These are phyloP conservation scores for Thaleichthys pacificus DNA, from an alignment of 2,797 vertebrate genomes.

Conservation along the genomic window DNA sequence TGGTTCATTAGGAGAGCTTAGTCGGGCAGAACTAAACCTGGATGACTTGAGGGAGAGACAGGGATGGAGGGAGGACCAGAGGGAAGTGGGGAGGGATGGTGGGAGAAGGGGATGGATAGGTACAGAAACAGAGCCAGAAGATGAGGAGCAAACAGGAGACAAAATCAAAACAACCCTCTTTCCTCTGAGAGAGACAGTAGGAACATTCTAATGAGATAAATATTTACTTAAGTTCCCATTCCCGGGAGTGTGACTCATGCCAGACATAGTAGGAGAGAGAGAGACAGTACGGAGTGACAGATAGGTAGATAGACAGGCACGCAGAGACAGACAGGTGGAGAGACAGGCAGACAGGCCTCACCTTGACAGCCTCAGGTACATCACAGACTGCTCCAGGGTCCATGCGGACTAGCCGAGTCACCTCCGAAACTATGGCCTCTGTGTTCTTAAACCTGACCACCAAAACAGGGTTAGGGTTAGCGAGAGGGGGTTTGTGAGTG, in stretches of 20 bases:
- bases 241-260: neutral
- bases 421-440: constrained; percentile 91
- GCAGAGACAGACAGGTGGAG: neutral
- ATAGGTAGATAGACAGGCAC: constrained; percentile 17
- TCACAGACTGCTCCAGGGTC: constrained; percentile 93
- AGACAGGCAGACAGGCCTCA: constrained; percentile 39
- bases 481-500: no score
- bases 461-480: neutral
- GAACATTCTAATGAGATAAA: neutral
- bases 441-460: constrained; percentile 90
- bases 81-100: neutral
- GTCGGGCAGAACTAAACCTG: constrained; percentile 45
- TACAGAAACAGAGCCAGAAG: no score
- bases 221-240: neutral
- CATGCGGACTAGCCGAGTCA: constrained; percentile 91
- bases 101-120: neutral
- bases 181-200: neutral
- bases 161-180: neutral
- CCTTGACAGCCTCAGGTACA: constrained; percentile 94
- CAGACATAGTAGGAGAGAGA: neutral
- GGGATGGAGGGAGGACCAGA: constrained; percentile 13
- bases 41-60: constrained; percentile 14
- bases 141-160: neutral
- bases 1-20: constrained; percentile 55
- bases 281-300: neutral